These are phyloP conservation scores for Drosophila guanche DNA, from an alignment of 1,140 invertebrate species.

Conservation along the genomic window DNA sequence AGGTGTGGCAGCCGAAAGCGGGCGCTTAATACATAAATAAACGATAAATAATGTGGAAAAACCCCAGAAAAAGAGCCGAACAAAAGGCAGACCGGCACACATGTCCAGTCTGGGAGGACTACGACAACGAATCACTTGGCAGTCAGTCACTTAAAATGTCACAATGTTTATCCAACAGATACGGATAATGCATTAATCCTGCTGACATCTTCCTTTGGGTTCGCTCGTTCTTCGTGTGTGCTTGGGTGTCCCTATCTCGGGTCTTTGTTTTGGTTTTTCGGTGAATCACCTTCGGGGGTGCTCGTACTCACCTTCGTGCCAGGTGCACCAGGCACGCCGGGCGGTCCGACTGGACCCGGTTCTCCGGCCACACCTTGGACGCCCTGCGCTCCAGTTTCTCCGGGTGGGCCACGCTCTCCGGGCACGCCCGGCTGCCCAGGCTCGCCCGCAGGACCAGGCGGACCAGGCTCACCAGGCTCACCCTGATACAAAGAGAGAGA, in stretches of 20 bases:
- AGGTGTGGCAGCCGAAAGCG: conserved; percentile 18
- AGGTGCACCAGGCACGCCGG: conserved; percentile 88
- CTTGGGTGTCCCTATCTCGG: conserved; percentile 8
- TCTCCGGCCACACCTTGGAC: conserved; percentile 85
- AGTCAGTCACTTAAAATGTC: conserved; percentile 69
- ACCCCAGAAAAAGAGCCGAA: conserved; percentile 50
- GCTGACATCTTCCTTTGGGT: conserved; percentile 63
- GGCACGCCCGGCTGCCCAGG: conserved; percentile 92
- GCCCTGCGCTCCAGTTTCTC: conserved; percentile 84
- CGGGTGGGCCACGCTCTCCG: conserved; percentile 89
- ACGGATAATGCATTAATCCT: conserved; percentile 81
- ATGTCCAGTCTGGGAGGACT: not conserved
- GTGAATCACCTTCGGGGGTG: conserved; percentile 25
- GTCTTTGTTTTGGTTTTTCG: conserved; percentile 29
- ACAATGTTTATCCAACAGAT: conserved; percentile 78
- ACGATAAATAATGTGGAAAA: conserved; percentile 75
- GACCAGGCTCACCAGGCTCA: conserved; percentile 94
- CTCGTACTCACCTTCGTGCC: conserved; percentile 88
- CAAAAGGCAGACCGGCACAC: conserved; percentile 35
- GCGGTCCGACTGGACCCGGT: conserved; percentile 87
- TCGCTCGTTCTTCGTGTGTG: conserved; percentile 1
- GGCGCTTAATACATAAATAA: conserved; percentile 75
- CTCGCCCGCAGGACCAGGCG: conserved; percentile 92
- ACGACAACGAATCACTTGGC: conserved; percentile 53
- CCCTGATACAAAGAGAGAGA: conserved; percentile 86